Conservation (phyloP, 2,888 invertebrate genomes). For the Rhopalosiphum nymphaeae region DNA sequence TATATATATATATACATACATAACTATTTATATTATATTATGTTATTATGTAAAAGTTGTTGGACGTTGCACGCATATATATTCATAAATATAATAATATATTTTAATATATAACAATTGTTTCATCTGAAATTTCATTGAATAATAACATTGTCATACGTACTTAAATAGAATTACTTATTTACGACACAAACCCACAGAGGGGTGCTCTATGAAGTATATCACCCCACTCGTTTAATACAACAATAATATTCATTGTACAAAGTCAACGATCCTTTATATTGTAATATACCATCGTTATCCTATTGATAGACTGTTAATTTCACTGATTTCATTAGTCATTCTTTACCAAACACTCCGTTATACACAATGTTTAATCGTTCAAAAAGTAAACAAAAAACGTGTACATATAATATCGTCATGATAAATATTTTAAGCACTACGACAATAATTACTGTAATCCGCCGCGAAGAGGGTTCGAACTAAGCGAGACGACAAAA, state of each 20-base stretch:
- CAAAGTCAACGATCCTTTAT: conserved; percentile 53
- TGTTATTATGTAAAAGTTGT: not conserved
- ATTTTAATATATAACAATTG: conserved; percentile 10
- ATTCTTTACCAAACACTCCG: not conserved
- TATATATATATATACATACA: not conserved
- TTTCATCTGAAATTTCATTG: not conserved
- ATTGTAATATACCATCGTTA: not conserved
- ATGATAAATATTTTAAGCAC: not conserved
- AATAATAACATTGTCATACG: not conserved
- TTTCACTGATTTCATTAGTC: conserved; percentile 47
- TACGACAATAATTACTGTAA: not conserved
- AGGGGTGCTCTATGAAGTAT: conserved; percentile 53
- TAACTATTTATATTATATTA: not conserved
- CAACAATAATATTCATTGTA: conserved; percentile 38
- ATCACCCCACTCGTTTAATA: conserved; percentile 25
- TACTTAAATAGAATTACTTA: conserved; percentile 38
- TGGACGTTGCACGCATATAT: not conserved
- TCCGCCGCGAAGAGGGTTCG: not conserved
- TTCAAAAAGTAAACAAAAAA: not conserved
- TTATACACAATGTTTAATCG: not conserved
- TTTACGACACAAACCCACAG: not conserved
- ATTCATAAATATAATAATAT: not conserved
- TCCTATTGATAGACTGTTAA: conserved; percentile 35
- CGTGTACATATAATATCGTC: not conserved
- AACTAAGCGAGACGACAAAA: not conserved